A percentile compares a stretch with the other conserved stretches of the same genome.
Conservation (phyloP, 2,888 invertebrate species). For the Drosophila greeni region DNA sequence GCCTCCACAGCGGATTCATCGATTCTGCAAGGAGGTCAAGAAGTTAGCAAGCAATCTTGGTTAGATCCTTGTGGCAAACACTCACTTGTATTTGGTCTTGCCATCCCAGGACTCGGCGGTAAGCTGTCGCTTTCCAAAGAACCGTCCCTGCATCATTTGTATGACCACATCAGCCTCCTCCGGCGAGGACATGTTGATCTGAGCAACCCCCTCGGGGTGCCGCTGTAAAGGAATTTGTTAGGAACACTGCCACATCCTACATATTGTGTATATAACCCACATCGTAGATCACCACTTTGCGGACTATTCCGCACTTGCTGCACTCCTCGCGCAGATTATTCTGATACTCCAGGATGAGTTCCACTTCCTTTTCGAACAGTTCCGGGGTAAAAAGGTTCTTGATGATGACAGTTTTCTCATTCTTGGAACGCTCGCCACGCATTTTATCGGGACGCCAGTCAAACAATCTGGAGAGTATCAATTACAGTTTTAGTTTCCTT, state of each 20-base stretch:
- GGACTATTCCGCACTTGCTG: constrained; percentile 92
- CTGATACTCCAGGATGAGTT: constrained; percentile 92
- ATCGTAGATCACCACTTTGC: constrained; percentile 94
- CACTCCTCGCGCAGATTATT: constrained; percentile 94
- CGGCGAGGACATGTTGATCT: constrained; percentile 92
- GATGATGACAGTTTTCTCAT: constrained; percentile 94
- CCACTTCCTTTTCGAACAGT: constrained; percentile 93
- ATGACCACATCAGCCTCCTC: constrained; percentile 96
- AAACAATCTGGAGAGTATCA: constrained; percentile 83
- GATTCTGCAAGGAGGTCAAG: constrained; percentile 80
- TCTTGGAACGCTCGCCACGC: constrained; percentile 89
- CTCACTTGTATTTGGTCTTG: constrained; percentile 90
- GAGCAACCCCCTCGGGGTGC: constrained; percentile 96
- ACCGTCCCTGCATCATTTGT: constrained; percentile 90
- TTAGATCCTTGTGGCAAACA: neutral
- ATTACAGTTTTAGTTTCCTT: neutral
- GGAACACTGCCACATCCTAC: too few relatives aligned
- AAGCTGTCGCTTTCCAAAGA: constrained; percentile 92
- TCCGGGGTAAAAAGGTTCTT: constrained; percentile 94
- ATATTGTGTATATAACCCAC: constrained; percentile 80
- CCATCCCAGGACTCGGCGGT: constrained; percentile 97
- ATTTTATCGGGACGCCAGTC: constrained; percentile 98
- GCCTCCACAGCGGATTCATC: constrained; percentile 94
- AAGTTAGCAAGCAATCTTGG: neutral
- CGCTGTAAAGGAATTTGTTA: constrained; percentile 80